These are phyloP conservation scores for Dynastes grantii DNA, from an alignment of 2,888 invertebrate genomes.

Conservation along the genomic window DNA sequence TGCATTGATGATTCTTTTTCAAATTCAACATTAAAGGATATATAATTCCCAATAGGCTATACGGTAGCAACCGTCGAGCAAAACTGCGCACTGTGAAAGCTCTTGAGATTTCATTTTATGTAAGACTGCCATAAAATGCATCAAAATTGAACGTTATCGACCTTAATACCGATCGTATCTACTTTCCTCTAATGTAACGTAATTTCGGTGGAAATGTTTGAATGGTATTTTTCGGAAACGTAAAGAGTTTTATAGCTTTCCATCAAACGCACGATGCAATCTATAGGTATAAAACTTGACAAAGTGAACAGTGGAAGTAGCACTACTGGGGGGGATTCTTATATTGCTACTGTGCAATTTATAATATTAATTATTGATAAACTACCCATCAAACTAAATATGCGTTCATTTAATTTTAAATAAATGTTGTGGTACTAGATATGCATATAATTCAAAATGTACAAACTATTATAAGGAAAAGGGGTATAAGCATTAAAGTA, in stretches of 20 bases:
- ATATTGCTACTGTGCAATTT: no score
- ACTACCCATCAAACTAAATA: no score
- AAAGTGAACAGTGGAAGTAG: background rate
- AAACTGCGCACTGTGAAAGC: constrained; percentile 9
- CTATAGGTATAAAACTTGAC: background rate
- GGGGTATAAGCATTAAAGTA: no score
- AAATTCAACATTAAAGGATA: constrained; percentile 29
- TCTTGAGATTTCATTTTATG: constrained; percentile 29
- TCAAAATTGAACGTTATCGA: constrained; percentile 31
- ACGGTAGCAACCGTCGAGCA: background rate
- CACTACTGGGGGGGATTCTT: no score
- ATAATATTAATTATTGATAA: no score
- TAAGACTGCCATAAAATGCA: constrained; percentile 21
- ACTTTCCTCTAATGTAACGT: background rate
- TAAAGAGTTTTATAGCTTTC: constrained; percentile 6
- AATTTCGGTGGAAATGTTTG: background rate
- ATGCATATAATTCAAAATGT: no score
- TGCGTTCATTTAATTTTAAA: no score
- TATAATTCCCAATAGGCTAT: constrained; percentile 9
- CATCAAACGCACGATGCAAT: background rate
- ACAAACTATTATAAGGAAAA: no score
- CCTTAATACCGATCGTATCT: background rate
- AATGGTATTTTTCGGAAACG: background rate
- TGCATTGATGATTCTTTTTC: constrained; percentile 14
- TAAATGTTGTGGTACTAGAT: no score